Conservation (phyloP, 1,140 invertebrate genomes). For the Lordiphosa stackelbergi region DNA sequence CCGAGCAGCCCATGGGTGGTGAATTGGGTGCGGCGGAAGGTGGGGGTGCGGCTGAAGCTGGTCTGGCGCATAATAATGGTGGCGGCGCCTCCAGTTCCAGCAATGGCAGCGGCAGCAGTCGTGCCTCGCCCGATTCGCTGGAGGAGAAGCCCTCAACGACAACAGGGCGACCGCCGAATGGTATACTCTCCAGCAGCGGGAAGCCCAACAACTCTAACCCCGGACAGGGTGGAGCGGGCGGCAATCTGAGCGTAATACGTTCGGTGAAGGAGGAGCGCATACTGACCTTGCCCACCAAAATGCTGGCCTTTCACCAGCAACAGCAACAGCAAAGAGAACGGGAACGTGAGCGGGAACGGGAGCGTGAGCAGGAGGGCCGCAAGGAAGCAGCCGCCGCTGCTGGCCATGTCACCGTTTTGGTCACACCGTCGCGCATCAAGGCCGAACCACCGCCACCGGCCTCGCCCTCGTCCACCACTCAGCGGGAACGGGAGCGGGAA, state of each 20-base stretch:
- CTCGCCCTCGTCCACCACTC: conserved; percentile 62
- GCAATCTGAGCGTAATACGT: conserved; percentile 72
- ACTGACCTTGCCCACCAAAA: conserved; percentile 66
- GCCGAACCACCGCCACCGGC: conserved; percentile 70
- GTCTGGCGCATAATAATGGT: conserved; percentile 61
- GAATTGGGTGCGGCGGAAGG: conserved; percentile 1
- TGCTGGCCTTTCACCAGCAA: conserved; percentile 68
- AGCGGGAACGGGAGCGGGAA: conserved; percentile 31
- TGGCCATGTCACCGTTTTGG: conserved; percentile 73
- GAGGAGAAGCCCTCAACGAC: conserved; percentile 71
- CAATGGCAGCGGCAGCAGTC: conserved; percentile 65
- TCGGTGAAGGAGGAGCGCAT: conserved; percentile 74
- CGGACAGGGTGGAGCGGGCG: conserved; percentile 14
- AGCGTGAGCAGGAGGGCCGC: conserved; percentile 36
- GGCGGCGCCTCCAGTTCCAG: conserved; percentile 46
- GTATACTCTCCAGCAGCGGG: conserved; percentile 31
- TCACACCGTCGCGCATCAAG: conserved; percentile 75
- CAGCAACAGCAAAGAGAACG: conserved; percentile 40
- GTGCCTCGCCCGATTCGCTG: conserved; percentile 72
- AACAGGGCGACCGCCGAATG: conserved; percentile 35
- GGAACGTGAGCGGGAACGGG: conserved; percentile 59
- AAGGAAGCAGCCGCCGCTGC: conserved; percentile 77
- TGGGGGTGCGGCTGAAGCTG: not conserved
- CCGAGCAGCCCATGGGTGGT: conserved; percentile 49
- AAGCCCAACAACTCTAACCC: not conserved